A percentile compares a stretch with the other conserved stretches of the same genome.
phyloP scores from a whole-genome alignment of 2,113 vertebrate genomes.

The Leptobrachium leishanense region DNA sequence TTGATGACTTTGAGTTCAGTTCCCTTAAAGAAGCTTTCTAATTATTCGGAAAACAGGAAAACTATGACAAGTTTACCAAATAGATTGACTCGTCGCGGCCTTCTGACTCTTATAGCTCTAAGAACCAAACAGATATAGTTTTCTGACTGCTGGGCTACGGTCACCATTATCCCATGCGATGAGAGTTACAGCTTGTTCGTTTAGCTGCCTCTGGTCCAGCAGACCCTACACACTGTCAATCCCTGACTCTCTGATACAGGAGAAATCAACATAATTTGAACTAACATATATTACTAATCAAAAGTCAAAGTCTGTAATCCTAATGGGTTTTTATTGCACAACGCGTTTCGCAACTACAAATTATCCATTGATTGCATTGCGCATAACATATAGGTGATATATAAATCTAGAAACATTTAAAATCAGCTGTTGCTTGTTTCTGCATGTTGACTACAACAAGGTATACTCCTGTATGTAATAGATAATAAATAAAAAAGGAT shows the following conservation, averaged over 20 bases:
- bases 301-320: conserved; percentile 29
- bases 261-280: not conserved
- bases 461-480: conserved; percentile 78
- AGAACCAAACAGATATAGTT: conserved; percentile 43
- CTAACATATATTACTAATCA: conserved; percentile 19
- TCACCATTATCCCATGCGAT: not conserved
- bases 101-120: conserved; percentile 57
- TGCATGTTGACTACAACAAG: conserved; percentile 79
- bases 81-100: conserved; percentile 18
- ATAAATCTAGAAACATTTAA: conserved; percentile 64
- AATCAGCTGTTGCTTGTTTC: conserved; percentile 79
- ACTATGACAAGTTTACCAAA: conserved; percentile 28
- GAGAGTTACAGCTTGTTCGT: not conserved
- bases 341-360: conserved; percentile 47
- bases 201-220: not conserved
- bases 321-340: conserved; percentile 26
- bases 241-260: not conserved
- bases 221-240: no score
- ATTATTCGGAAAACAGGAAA: conserved; percentile 1
- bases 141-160: not conserved
- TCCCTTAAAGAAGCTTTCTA: conserved; percentile 30
- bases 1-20: conserved; percentile 6
- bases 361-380: conserved; percentile 39
- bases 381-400: conserved; percentile 51
- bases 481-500: conserved; percentile 67